Conservation (phyloP, 2,113 vertebrate species). For the Notarius lentiginosus region DNA sequence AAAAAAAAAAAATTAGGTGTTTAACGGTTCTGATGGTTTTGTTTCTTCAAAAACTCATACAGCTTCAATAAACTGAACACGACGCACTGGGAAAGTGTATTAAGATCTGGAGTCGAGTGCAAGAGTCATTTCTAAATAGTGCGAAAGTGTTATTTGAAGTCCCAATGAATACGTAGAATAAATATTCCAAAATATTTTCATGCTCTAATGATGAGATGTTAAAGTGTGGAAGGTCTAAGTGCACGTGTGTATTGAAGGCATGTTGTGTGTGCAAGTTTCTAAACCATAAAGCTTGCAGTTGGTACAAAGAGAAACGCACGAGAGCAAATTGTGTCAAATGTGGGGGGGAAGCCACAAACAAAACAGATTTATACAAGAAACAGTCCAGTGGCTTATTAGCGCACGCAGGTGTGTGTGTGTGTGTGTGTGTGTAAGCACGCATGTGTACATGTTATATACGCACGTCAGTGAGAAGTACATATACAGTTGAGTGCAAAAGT, state of each 20-base stretch:
- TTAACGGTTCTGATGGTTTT: neutral
- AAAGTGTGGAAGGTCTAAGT: too few relatives aligned
- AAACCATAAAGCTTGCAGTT: neutral
- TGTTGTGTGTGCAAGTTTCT: neutral
- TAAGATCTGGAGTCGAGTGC: neutral
- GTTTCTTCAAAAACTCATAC: neutral
- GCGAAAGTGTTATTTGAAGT: neutral
- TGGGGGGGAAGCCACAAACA: too few relatives aligned
- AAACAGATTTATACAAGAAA: neutral
- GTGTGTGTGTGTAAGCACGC: too few relatives aligned
- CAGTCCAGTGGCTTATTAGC: neutral
- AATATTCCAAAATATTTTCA: neutral
- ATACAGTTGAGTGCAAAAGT: constrained; percentile 1
- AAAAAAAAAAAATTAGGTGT: constrained; percentile 8
- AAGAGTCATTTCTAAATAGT: neutral
- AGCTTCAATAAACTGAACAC: neutral
- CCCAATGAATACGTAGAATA: neutral
- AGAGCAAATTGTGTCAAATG: neutral
- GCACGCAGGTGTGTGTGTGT: neutral
- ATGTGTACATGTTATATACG: neutral
- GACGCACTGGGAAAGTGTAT: neutral
- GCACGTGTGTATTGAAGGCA: neutral
- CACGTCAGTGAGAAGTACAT: neutral
- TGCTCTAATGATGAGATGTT: neutral
- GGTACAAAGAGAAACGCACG: neutral